Evolutionary conservation across 2,888 invertebrate genomes (phyloP).

Genomic region (Metopia argyrocephala): DNA sequence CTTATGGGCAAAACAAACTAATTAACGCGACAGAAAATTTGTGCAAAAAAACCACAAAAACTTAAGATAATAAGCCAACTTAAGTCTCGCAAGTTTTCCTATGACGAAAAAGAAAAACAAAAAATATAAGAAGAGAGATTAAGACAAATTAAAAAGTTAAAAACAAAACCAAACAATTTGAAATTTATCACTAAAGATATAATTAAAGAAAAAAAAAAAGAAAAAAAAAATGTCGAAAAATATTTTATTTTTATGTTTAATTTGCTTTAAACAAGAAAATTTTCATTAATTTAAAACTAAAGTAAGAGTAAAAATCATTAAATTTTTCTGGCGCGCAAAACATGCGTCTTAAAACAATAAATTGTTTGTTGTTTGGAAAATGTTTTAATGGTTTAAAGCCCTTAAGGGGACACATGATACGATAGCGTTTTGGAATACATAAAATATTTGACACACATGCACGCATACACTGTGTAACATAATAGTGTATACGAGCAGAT

Average conservation of each 20-base stretch:
- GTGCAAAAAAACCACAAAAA: not conserved
- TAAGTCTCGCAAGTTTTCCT: slow-evolving; percentile 10
- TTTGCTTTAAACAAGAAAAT: too few species aligned
- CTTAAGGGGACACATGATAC: not conserved
- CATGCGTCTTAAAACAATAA: not conserved
- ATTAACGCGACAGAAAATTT: slow-evolving; percentile 5
- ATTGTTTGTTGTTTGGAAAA: not conserved
- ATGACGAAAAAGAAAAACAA: not conserved
- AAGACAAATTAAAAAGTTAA: not conserved
- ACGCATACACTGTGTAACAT: not conserved
- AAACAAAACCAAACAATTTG: too few species aligned
- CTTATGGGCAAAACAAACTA: slow-evolving; percentile 9
- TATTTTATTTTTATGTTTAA: not conserved
- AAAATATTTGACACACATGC: not conserved
- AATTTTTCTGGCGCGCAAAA: too few species aligned
- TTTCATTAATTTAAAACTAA: too few species aligned
- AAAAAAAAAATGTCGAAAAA: not conserved
- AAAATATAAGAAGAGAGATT: not conserved
- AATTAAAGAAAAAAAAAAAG: not conserved
- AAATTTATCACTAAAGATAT: not conserved
- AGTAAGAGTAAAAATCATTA: too few species aligned
- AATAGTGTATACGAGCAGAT: not conserved
- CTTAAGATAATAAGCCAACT: not conserved
- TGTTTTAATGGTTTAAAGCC: not conserved
- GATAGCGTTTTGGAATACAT: too few species aligned